These are phyloP conservation scores for Erythrolamprus reginae DNA, from an alignment of 2,113 vertebrate species.

Conservation along the genomic window DNA sequence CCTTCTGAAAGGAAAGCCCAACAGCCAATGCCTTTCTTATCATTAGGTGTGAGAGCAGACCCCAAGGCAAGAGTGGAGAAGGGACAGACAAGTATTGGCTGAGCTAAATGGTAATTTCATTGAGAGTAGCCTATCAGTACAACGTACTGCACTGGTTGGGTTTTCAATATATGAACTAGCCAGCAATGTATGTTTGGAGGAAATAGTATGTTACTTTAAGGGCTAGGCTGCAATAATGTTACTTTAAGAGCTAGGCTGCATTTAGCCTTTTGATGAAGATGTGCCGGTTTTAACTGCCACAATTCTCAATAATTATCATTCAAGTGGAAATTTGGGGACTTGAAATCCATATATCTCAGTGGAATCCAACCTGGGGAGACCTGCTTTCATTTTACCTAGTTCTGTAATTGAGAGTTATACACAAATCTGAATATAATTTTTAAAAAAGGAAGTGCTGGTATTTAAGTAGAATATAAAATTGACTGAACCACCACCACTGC, in stretches of 20 bases:
- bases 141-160: too few species aligned
- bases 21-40: conserved; percentile 10
- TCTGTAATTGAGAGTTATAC: background rate
- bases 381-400: background rate
- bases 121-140: too few species aligned
- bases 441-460: too few species aligned
- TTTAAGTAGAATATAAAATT: background rate
- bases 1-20: conserved; percentile 18
- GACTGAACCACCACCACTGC: too few species aligned
- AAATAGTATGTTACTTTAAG: too few species aligned
- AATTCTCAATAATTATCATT: background rate
- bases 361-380: background rate
- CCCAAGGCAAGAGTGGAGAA: background rate
- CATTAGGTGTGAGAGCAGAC: conserved; percentile 3
- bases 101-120: background rate
- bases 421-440: background rate
- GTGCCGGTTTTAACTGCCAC: background rate
- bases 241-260: too few species aligned
- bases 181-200: too few species aligned
- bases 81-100: background rate
- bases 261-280: too few species aligned
- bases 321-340: background rate
- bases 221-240: too few species aligned
- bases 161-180: too few species aligned
- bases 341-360: background rate